phyloP scores from a whole-genome alignment of 2,888 invertebrate species.

The Strigamia transsilvanica region DNA sequence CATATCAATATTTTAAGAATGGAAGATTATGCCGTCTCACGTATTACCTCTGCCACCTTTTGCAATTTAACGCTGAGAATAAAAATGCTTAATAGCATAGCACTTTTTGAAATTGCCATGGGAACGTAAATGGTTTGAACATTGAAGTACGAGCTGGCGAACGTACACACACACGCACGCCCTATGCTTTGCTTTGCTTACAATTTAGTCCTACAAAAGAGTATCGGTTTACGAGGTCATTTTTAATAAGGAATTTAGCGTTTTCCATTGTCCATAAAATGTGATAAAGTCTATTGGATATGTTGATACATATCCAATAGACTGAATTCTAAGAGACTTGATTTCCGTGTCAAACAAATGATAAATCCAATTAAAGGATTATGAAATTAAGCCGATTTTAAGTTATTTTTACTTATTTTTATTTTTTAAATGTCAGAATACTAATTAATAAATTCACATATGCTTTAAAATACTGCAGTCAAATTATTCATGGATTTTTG shows the following conservation, averaged over 20 bases:
- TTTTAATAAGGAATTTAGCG: not conserved
- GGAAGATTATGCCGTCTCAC: not conserved
- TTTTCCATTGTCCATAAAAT: not conserved
- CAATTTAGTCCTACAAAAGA: not conserved
- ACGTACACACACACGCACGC: not conserved
- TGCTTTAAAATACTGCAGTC: too few relatives aligned
- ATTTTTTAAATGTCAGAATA: too few relatives aligned
- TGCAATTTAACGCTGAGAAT: not conserved
- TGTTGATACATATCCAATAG: not conserved
- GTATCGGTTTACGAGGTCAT: not conserved
- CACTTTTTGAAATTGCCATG: slow-evolving; percentile 29
- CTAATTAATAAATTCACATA: too few relatives aligned
- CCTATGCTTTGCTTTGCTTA: not conserved
- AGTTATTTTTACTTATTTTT: too few relatives aligned
- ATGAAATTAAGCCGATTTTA: not conserved
- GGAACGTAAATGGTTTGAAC: slow-evolving; percentile 20
- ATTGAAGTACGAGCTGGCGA: not conserved
- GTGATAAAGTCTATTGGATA: not conserved
- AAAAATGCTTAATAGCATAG: slow-evolving; percentile 8
- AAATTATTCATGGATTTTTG: too few relatives aligned
- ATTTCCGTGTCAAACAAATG: too few relatives aligned
- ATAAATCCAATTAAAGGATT: not conserved
- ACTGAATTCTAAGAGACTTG: too few relatives aligned
- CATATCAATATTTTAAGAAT: slow-evolving; percentile 9
- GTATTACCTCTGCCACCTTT: not conserved